Evolutionary conservation across 1,140 invertebrate genomes (phyloP).

Genomic region (Zophobas atratus): DNA sequence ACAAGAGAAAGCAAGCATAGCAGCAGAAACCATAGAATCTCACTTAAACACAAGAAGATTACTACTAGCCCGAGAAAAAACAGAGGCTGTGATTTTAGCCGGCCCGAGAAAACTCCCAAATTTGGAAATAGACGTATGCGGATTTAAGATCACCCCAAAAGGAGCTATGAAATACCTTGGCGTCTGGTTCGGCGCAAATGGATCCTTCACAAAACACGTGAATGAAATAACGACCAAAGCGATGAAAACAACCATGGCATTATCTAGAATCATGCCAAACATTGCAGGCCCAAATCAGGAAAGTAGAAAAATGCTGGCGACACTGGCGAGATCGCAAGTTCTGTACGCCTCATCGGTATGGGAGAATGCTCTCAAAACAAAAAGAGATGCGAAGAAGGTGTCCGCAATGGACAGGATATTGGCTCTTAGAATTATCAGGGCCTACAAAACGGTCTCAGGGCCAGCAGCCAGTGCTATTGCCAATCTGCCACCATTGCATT

Average conservation of each 20-base stretch:
- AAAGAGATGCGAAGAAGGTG: conserved; percentile 39
- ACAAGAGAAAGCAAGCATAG: too few species aligned
- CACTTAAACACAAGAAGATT: too few species aligned
- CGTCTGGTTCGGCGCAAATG: conserved; percentile 48
- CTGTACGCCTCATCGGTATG: conserved; percentile 58
- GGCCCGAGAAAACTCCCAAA: conserved; percentile 10
- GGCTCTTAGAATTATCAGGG: conserved; percentile 38
- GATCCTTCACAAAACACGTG: conserved; percentile 52
- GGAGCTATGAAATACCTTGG: conserved; percentile 55
- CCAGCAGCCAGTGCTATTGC: conserved; percentile 51
- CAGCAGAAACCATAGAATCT: too few species aligned
- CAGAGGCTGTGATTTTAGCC: conserved; percentile 53
- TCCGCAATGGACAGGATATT: conserved; percentile 51
- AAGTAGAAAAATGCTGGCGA: conserved; percentile 55
- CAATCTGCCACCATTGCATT: conserved; percentile 49
- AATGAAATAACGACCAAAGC: conserved; percentile 45
- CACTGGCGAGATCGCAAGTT: conserved; percentile 53
- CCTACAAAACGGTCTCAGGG: conserved; percentile 57
- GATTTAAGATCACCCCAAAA: conserved; percentile 29
- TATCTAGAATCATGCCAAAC: conserved; percentile 58
- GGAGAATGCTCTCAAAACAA: conserved; percentile 37
- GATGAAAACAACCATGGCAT: conserved; percentile 20
- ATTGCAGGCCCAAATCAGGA: conserved; percentile 54
- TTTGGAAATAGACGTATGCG: conserved; percentile 13
- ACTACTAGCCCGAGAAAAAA: conserved; percentile 57